A percentile compares a stretch with the other conserved stretches of the same genome.
These are phyloP conservation scores for Drosophila mettleri DNA, from an alignment of 2,888 invertebrate genomes.

Conservation along the genomic window DNA sequence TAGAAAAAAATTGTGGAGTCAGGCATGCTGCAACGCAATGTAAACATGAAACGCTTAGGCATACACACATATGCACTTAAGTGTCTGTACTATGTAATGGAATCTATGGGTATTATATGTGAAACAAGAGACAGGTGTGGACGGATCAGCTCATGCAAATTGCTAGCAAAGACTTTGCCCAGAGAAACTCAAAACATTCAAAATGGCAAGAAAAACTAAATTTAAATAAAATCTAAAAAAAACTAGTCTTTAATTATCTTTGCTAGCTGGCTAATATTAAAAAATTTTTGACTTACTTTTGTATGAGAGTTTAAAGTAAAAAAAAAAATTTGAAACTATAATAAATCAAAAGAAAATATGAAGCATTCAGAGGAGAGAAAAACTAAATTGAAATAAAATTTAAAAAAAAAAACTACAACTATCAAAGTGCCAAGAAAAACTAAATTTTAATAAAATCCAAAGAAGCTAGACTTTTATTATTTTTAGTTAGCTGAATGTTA, in stretches of 20 bases:
- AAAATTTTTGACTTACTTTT: too few relatives aligned
- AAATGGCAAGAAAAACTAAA: not conserved
- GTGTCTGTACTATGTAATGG: constrained; percentile 15
- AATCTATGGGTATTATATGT: constrained; percentile 15
- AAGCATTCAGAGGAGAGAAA: not conserved
- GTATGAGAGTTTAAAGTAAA: not conserved
- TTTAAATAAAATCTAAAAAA: constrained; percentile 1
- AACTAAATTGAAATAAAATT: not conserved
- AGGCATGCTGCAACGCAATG: constrained; percentile 43
- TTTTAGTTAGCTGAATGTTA: too few relatives aligned
- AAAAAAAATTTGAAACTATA: too few relatives aligned
- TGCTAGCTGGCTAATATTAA: too few relatives aligned
- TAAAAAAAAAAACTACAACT: not conserved
- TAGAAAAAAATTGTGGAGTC: constrained; percentile 25
- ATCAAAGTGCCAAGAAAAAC: not conserved
- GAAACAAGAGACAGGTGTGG: constrained; percentile 25
- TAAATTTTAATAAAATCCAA: not conserved
- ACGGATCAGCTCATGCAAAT: constrained; percentile 35
- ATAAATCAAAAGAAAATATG: too few relatives aligned
- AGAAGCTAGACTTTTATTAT: too few relatives aligned
- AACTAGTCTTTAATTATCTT: too few relatives aligned
- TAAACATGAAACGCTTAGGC: constrained; percentile 56
- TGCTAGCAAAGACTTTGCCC: constrained; percentile 5
- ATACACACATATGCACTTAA: constrained; percentile 29
- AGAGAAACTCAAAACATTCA: constrained; percentile 1